phyloP scores from a whole-genome alignment of 2,888 invertebrate genomes.

The Bombylius major region DNA sequence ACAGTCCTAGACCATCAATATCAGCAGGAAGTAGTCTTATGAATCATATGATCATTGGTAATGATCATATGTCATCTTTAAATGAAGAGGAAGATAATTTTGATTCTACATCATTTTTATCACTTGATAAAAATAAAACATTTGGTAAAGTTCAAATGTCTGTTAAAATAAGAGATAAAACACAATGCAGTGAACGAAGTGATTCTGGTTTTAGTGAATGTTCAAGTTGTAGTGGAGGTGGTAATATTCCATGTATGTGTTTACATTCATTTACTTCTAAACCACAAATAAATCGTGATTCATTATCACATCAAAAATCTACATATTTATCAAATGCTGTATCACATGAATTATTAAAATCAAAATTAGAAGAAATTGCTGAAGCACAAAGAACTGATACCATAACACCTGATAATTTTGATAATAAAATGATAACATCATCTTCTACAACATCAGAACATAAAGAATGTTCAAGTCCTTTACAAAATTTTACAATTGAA shows the following conservation, averaged over 20 bases:
- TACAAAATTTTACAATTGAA: conserved; percentile 7
- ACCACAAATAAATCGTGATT: conserved; percentile 11
- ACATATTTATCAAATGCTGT: conserved; percentile 22
- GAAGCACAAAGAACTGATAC: neutral
- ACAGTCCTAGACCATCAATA: conserved; percentile 39
- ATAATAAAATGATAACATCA: neutral
- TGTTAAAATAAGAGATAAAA: conserved; percentile 24
- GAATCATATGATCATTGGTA: conserved; percentile 32
- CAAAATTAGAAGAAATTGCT: conserved; percentile 32
- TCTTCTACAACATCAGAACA: neutral
- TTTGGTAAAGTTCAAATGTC: conserved; percentile 2
- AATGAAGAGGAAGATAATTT: conserved; percentile 39
- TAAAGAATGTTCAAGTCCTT: neutral
- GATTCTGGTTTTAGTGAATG: conserved; percentile 46
- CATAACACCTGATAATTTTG: neutral
- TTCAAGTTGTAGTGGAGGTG: conserved; percentile 32
- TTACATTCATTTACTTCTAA: conserved; percentile 1
- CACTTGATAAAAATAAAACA: conserved; percentile 9
- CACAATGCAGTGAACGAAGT: conserved; percentile 41
- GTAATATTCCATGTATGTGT: conserved; percentile 10
- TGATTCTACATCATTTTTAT: conserved; percentile 21
- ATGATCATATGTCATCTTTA: conserved; percentile 39
- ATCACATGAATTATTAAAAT: conserved; percentile 26
- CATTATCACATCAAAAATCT: neutral
- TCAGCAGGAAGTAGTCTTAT: conserved; percentile 26